Evolutionary conservation across 2,113 vertebrate species (phyloP), one percentile per base, ranked within the genome.

Genomic region (Cardinalis cardinalis): DNA sequence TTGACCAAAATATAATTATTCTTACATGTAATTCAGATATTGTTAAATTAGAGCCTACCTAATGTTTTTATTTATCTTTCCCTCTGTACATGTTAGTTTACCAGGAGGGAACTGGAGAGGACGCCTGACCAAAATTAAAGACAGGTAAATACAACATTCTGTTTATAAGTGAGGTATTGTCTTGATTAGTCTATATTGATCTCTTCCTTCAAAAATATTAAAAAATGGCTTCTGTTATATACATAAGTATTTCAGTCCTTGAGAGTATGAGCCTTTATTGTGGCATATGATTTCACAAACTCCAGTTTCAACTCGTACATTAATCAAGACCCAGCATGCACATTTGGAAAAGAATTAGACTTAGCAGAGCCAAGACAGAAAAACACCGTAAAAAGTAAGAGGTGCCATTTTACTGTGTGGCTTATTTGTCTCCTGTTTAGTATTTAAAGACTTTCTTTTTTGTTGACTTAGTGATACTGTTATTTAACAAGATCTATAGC

Each of bases 21-120:
- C 23, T 83, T 55, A 29, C 25, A 5, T 53, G 9, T 63, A 55
- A 46, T 88, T 90, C 10, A 34, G 9, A 16, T 68, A 58, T 64
- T 79, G 19, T 91, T 95, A 56, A 90, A 55, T 81, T 79, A 75
- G 20, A 58, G 44, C 60, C 44, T 95, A 88, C 60, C 41, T 95
- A 91, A 95, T 68, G 15, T 21, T 95, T 96, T 89, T 84, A 25
- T 76, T 56, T 88, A 18, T 60, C 61, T 93, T 91, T 95, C 61
- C 14, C 14, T 89, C 19, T 94, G 60, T 81, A 70, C 71, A 4
- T 91, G 51, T 79, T 96, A 99, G 99, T 93, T 95, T 98, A 89
- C 95, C 98, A 78, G 98, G 93, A 65, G 97, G 97, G 68, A 97
- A 96, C 23, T 99, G 99, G 99, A 98, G 81, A 92, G 99, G 98